Conservation (phyloP, 2,797 vertebrate genomes). For the Botia kubotai region DNA sequence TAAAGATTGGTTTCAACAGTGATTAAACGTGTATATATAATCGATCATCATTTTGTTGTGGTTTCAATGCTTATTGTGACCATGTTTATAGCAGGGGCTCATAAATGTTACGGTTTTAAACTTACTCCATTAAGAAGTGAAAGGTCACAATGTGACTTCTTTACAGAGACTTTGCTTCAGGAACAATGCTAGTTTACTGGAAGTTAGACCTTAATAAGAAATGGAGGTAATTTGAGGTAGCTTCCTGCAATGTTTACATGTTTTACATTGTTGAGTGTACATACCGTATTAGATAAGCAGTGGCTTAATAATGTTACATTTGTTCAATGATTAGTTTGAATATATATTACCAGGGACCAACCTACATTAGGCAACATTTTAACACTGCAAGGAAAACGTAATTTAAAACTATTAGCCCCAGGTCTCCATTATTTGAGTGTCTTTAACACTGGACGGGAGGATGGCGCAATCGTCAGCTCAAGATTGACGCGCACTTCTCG, state of each 20-base stretch:
- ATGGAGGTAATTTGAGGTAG: background rate
- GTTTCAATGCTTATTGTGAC: conserved; percentile 3
- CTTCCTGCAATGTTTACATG: background rate
- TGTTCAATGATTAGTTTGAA: background rate
- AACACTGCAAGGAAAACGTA: too few relatives aligned
- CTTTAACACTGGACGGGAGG: background rate
- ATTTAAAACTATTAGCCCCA: too few relatives aligned
- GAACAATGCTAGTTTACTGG: background rate
- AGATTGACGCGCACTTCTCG: background rate
- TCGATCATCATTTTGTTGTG: background rate
- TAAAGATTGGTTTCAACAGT: conserved; percentile 14
- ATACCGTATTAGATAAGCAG: background rate
- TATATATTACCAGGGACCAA: too few relatives aligned
- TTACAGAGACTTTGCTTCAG: background rate
- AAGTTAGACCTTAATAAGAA: too few relatives aligned
- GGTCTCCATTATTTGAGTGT: background rate
- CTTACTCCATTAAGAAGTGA: background rate
- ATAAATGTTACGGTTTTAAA: background rate
- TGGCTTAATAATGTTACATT: background rate
- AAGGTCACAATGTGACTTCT: background rate
- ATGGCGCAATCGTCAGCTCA: background rate
- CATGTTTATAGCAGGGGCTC: background rate
- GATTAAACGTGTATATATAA: conserved; percentile 34
- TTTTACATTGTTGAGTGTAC: background rate
- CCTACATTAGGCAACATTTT: too few relatives aligned